These are phyloP conservation scores for Gobio occitaniae DNA, from an alignment of 2,797 vertebrate genomes.

Conservation along the genomic window DNA sequence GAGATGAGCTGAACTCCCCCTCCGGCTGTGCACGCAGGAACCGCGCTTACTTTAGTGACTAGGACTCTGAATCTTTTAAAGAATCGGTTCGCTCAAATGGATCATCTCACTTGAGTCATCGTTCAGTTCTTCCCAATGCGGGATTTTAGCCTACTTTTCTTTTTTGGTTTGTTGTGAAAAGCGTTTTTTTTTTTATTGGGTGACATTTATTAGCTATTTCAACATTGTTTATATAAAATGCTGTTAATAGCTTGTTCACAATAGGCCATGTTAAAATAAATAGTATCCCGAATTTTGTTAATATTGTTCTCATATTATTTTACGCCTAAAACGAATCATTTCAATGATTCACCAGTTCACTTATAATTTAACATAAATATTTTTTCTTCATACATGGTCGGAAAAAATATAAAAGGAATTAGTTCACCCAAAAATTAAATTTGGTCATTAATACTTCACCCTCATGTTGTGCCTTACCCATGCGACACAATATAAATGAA, in stretches of 20 bases:
- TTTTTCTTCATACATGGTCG: neutral
- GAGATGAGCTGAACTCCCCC: constrained; percentile 69
- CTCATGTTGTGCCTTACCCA: no score
- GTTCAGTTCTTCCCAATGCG: neutral
- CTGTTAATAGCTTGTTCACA: neutral
- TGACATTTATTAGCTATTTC: neutral
- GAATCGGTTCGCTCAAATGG: constrained; percentile 28
- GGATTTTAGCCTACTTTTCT: neutral
- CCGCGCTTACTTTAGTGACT: constrained; percentile 48
- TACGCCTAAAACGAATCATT: no score
- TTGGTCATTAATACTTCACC: no score
- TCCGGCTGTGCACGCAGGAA: constrained; percentile 51
- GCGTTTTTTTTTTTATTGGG: neutral
- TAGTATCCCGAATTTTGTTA: no score
- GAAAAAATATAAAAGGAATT: neutral
- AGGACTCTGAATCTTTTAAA: constrained; percentile 12
- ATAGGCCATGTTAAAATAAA: no score
- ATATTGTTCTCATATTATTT: no score
- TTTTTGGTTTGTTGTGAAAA: neutral
- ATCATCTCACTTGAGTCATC: constrained; percentile 2
- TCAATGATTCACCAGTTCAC: neutral
- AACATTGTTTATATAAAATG: neutral
- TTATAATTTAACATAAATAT: neutral
- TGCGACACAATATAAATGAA: no score
- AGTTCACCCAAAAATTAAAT: no score